These are phyloP conservation scores for Triops cancriformis DNA, from an alignment of 1,140 invertebrate species.

Conservation along the genomic window DNA sequence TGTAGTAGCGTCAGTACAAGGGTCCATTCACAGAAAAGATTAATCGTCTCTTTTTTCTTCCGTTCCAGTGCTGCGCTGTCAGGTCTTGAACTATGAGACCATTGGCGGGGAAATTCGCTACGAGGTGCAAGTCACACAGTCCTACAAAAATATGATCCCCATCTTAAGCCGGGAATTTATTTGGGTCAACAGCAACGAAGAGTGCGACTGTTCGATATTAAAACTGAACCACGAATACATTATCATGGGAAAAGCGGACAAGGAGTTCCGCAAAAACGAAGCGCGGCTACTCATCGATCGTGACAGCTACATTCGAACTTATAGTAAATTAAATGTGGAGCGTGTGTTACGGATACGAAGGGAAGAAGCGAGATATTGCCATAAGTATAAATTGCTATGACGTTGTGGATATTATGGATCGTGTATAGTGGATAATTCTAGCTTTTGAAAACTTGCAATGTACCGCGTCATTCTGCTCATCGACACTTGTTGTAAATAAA, in stretches of 20 bases:
- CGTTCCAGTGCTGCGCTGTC: constrained; percentile 29
- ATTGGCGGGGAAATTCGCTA: constrained; percentile 32
- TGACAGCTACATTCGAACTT: constrained; percentile 30
- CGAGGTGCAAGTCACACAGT: constrained; percentile 31
- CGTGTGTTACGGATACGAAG: constrained; percentile 31
- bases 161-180: constrained; percentile 30
- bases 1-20: background rate
- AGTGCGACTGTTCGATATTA: constrained; percentile 28
- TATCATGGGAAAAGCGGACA: constrained; percentile 31
- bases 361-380: constrained; percentile 31
- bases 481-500: constrained; percentile 1
- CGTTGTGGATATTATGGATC: background rate
- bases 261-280: constrained; percentile 30
- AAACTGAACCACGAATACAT: constrained; percentile 31
- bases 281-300: constrained; percentile 30
- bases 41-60: background rate
- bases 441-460: background rate
- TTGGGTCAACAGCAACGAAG: constrained; percentile 31
- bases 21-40: background rate
- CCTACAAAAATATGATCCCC: constrained; percentile 32
- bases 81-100: constrained; percentile 30
- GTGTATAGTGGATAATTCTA: background rate
- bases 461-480: background rate
- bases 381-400: constrained; percentile 26
- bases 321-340: constrained; percentile 29